phyloP scores from a whole-genome alignment of 2,888 invertebrate genomes.

The Caenorhabditis sinica region DNA sequence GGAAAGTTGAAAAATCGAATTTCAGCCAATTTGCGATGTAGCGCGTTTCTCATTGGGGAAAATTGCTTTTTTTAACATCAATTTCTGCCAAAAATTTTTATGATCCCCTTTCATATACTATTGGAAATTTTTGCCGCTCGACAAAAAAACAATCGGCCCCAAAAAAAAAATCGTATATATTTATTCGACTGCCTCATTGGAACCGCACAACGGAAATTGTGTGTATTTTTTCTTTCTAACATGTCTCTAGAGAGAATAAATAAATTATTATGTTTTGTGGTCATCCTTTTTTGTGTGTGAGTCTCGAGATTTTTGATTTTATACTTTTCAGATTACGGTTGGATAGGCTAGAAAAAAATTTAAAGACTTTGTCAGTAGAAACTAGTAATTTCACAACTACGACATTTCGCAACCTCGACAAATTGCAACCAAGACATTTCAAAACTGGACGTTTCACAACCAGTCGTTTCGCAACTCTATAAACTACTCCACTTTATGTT shows the following conservation, averaged over 20 bases:
- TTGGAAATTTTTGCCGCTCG: background rate
- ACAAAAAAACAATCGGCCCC: background rate
- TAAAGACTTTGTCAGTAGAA: too few relatives aligned
- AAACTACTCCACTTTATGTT: too few relatives aligned
- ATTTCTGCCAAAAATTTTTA: background rate
- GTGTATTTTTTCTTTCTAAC: background rate
- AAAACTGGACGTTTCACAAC: too few relatives aligned
- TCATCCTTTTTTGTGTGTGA: background rate
- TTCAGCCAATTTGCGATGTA: background rate
- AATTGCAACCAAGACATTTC: too few relatives aligned
- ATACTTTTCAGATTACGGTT: background rate
- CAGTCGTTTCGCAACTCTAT: too few relatives aligned
- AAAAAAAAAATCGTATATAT: constrained; percentile 20
- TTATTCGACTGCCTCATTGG: background rate
- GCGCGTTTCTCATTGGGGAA: background rate
- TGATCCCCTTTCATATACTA: background rate
- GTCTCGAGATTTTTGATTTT: background rate
- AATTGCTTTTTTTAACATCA: background rate
- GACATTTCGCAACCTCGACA: too few relatives aligned
- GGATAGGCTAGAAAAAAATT: too few relatives aligned
- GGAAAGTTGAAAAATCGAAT: background rate
- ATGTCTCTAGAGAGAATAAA: constrained; percentile 24
- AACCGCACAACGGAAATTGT: constrained; percentile 27
- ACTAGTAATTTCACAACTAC: too few relatives aligned
- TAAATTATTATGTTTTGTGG: constrained; percentile 48